Percentiles rank a stretch among this genome's conserved stretches.
Conservation (phyloP, 2,113 vertebrate genomes). For the Sylvietta virens region DNA sequence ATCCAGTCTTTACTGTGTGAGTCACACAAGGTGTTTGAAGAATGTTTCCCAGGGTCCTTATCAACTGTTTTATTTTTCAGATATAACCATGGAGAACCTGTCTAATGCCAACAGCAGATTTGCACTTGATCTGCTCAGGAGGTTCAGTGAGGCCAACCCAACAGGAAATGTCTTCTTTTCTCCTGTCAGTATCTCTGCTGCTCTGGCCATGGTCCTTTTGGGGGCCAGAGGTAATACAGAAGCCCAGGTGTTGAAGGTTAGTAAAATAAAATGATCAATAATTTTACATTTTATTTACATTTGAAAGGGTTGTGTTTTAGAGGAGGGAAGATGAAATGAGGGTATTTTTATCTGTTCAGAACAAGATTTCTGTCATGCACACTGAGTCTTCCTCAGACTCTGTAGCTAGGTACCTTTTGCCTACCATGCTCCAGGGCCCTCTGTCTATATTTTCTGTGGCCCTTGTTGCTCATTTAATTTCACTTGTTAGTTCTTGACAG, state of each 20-base stretch:
- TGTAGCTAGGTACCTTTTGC: background rate
- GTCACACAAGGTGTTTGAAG: background rate
- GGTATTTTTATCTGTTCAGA: background rate
- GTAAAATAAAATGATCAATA: background rate
- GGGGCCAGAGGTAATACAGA: slow-evolving; percentile 67
- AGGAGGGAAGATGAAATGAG: background rate
- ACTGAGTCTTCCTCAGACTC: background rate
- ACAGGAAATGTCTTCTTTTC: slow-evolving; percentile 72
- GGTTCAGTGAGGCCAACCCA: slow-evolving; percentile 34
- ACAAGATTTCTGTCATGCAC: background rate
- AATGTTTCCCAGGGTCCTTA: background rate
- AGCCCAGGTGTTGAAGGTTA: slow-evolving; percentile 69
- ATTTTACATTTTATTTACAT: background rate
- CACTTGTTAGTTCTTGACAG: background rate
- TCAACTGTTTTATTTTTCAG: slow-evolving; percentile 31
- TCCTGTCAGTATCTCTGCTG: slow-evolving; percentile 67
- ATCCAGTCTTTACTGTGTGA: background rate
- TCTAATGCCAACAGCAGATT: slow-evolving; percentile 59
- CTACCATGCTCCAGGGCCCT: background rate
- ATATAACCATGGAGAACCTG: slow-evolving; percentile 66
- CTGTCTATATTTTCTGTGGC: background rate
- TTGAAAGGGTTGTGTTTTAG: background rate
- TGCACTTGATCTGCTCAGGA: slow-evolving; percentile 62
- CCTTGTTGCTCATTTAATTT: background rate
- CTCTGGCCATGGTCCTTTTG: slow-evolving; percentile 70